A percentile compares a stretch with the other conserved stretches of the same genome.
phyloP scores from a whole-genome alignment of 1,140 invertebrate species.

The Rhagoletis pomonella region DNA sequence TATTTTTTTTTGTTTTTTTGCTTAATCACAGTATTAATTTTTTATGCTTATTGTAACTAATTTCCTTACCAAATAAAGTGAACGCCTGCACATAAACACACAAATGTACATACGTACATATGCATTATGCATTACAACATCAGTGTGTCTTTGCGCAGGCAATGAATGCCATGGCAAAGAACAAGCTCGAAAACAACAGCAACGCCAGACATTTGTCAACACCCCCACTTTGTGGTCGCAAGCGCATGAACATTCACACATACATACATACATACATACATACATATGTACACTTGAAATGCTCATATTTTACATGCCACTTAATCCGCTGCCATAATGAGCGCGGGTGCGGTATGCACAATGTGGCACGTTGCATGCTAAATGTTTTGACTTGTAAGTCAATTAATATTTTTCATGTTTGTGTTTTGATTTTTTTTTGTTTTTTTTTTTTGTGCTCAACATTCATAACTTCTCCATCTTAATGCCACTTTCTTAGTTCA shows the following conservation, averaged over 20 bases:
- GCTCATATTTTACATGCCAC: slow-evolving; percentile 45
- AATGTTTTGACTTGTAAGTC: slow-evolving; percentile 52
- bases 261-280: neutral
- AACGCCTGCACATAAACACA: neutral
- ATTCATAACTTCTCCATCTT: neutral
- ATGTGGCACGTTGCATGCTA: slow-evolving; percentile 47
- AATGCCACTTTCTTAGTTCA: neutral
- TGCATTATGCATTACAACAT: neutral
- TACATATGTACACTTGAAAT: neutral
- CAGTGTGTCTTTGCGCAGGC: neutral
- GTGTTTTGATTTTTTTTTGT: neutral
- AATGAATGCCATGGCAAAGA: neutral
- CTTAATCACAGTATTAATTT: slow-evolving; percentile 28
- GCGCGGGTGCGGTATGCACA: slow-evolving; percentile 16
- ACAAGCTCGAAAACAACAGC: neutral
- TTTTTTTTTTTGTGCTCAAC: neutral
- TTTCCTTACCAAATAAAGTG: neutral
- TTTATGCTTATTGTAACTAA: neutral
- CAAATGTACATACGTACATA: neutral
- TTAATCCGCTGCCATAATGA: slow-evolving; percentile 24
- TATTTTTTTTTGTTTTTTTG: neutral
- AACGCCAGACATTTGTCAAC: slow-evolving; percentile 38
- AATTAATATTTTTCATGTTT: slow-evolving; percentile 49
- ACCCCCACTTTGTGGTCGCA: slow-evolving; percentile 45
- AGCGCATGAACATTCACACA: neutral